Conservation (phyloP, 2,797 vertebrate species). For the Chelon labrosus region DNA sequence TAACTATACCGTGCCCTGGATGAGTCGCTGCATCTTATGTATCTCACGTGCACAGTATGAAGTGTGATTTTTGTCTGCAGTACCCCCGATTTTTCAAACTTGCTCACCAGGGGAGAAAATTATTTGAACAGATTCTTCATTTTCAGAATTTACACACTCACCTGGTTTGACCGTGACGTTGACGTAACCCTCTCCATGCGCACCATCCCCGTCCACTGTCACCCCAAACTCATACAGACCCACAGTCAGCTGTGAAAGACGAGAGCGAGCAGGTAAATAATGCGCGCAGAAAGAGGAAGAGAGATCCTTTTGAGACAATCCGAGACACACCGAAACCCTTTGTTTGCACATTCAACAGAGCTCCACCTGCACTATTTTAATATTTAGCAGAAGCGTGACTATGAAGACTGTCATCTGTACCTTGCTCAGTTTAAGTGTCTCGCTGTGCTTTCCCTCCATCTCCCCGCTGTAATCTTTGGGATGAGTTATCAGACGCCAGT, state of each 20-base stretch:
- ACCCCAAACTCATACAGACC: slow-evolving; percentile 97
- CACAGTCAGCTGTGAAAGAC: slow-evolving; percentile 89
- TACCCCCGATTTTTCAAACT: too few relatives aligned
- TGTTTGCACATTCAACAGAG: slow-evolving; percentile 2
- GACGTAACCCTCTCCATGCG: slow-evolving; percentile 92
- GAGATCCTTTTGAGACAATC: background rate
- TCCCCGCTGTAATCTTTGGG: slow-evolving; percentile 95
- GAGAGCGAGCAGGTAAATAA: background rate
- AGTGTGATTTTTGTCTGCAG: too few relatives aligned
- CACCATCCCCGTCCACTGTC: slow-evolving; percentile 87
- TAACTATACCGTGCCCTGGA: too few relatives aligned
- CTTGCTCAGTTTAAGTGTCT: slow-evolving; percentile 93
- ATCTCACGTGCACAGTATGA: too few relatives aligned
- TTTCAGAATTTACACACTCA: slow-evolving; percentile 65
- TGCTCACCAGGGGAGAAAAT: too few relatives aligned
- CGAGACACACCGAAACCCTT: background rate
- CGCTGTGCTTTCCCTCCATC: slow-evolving; percentile 93
- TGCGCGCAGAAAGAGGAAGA: slow-evolving; percentile 6
- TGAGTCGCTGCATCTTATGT: too few relatives aligned
- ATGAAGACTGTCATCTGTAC: slow-evolving; percentile 72
- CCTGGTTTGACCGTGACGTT: slow-evolving; percentile 98
- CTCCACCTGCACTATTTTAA: slow-evolving; percentile 8
- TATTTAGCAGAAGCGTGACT: slow-evolving; percentile 10
- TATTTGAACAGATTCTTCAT: too few relatives aligned
- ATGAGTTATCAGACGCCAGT: slow-evolving; percentile 95